Percentiles rank a stretch among this genome's conserved stretches.
Conservation (phyloP, 1,140 invertebrate species). For the Aphis craccivora region DNA sequence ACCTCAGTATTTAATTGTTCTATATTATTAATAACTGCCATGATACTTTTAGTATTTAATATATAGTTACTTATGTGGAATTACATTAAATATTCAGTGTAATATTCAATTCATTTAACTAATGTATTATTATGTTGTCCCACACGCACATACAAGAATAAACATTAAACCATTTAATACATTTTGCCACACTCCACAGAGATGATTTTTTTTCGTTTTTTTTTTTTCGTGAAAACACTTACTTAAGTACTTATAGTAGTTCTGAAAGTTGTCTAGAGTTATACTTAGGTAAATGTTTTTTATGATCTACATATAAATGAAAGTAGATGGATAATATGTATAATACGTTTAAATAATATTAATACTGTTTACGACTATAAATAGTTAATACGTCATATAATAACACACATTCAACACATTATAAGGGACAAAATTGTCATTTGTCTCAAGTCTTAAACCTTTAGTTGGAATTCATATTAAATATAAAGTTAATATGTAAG, state of each 20-base stretch:
- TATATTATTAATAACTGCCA: no score
- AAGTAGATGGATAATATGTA: background rate
- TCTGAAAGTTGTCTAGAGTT: background rate
- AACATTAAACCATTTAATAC: background rate
- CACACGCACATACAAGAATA: background rate
- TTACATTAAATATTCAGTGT: background rate
- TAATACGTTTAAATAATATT: background rate
- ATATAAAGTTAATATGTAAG: background rate
- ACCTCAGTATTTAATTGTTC: background rate
- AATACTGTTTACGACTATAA: background rate
- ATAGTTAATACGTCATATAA: background rate
- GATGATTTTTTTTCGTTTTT: background rate
- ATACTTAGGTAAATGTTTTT: background rate
- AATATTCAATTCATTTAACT: background rate
- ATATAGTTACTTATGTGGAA: background rate
- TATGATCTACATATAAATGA: background rate
- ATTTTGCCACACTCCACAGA: background rate
- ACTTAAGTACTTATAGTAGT: background rate
- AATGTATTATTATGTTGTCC: background rate
- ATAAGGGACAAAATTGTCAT: background rate
- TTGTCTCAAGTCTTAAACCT: background rate
- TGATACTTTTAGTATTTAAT: background rate
- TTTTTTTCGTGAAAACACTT: background rate
- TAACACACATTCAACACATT: background rate
- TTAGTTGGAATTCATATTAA: background rate